phyloP scores from a whole-genome alignment of 2,113 vertebrate genomes.

The Scolopax mira region DNA sequence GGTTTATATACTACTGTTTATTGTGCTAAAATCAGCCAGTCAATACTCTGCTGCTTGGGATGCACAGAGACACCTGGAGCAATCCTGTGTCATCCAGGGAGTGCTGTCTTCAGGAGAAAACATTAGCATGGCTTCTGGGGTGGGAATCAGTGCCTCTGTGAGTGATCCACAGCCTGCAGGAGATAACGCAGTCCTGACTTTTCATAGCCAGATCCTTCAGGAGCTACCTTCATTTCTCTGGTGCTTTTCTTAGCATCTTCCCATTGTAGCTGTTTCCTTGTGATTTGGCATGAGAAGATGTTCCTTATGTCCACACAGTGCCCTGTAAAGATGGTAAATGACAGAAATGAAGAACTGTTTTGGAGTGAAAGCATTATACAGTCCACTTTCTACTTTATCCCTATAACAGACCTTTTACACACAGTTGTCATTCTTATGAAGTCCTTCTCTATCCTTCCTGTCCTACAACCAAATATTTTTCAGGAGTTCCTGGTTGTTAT shows the following conservation, averaged over 20 bases:
- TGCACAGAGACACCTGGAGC: not conserved
- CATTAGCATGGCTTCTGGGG: not conserved
- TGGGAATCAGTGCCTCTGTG: not conserved
- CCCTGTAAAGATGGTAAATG: not conserved
- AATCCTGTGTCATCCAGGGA: not conserved
- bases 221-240: not conserved
- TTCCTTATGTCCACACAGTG: not conserved
- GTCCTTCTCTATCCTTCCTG: not conserved
- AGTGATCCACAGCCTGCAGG: not conserved
- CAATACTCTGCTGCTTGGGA: not conserved
- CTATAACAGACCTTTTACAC: not conserved
- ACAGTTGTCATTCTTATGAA: not conserved
- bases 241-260: not conserved
- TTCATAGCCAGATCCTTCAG: not conserved
- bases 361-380: not conserved
- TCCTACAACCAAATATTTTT: not conserved
- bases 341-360: not conserved
- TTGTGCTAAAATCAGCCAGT: not conserved
- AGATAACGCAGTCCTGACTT: not conserved
- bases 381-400: not conserved
- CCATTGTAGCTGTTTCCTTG: not conserved
- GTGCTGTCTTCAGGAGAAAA: not conserved
- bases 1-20: not conserved
- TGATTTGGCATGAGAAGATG: not conserved
- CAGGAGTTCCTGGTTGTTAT: not conserved